Base-by-base conservation (phyloP, 2,113 vertebrate species). In the Tamias sibiricus region DNA sequence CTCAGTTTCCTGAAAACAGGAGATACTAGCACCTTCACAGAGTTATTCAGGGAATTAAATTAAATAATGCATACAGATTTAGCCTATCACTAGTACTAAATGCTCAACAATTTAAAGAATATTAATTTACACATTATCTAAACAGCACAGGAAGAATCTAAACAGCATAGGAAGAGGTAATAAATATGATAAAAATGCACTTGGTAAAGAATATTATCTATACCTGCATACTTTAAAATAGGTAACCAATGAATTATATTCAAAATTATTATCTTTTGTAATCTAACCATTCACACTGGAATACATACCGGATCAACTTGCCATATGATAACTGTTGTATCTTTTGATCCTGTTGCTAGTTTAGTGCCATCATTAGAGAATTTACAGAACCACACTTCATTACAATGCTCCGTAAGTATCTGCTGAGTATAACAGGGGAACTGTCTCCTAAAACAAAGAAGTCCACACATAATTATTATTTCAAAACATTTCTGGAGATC, bases 341-440 rank as follows among this genome's bases (percentile, higher is more conserved):
- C 99, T 98, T 99, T 99, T 92, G 99, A 99, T 97, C 99, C 99
- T 8, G 99, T 99, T 95, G 99, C 99, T 99, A 99, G 98, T 98
- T 99, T 99, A 98, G 99, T 99, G 99, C 99, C 99, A 0, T 99
- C 99, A 0, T 99, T 99, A 97, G 99, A 99, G 98, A 99, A 99
- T 98, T 99, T 99, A 98, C 99, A 99, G 99, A 99, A 99, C 99
- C 99, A 99, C 42, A 99, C 99, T 98, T 99, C 99, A 79, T 99
- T 99, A 98, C 99, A 99, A 98, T 99, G 99, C 95, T 99, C 99
- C 4, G 99, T 99, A 72, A 99, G 99, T 96, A 99, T 99, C 98
- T 99, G 99, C 98, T 99, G 99, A 87, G 99, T 99, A 98, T 99
- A 99, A 98, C 99, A 99, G 12, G 99, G 99, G 97, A 99, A 99